phyloP scores from a whole-genome alignment of 2,113 vertebrate genomes.

The Myrmecobius fasciatus region DNA sequence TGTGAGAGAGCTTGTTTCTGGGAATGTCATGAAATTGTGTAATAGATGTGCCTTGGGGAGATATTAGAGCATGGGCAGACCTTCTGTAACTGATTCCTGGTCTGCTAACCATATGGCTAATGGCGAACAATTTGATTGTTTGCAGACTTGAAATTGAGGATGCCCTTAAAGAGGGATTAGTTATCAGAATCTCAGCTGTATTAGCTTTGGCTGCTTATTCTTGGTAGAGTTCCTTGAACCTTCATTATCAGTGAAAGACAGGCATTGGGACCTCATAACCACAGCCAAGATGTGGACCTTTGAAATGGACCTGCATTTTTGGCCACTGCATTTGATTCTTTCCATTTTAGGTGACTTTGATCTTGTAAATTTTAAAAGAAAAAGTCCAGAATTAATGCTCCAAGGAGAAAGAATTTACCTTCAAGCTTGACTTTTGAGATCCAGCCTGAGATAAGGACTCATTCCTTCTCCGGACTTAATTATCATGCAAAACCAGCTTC shows the following conservation, averaged over 20 bases:
- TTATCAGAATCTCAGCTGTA: background rate
- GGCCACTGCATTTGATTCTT: background rate
- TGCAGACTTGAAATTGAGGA: background rate
- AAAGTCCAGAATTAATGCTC: background rate
- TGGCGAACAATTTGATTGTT: background rate
- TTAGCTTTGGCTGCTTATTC: background rate
- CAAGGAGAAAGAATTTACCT: background rate
- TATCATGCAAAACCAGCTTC: background rate
- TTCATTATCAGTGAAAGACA: background rate
- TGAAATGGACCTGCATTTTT: background rate
- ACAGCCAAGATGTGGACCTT: background rate
- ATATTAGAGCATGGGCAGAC: background rate
- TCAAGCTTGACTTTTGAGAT: background rate
- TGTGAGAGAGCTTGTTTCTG: background rate
- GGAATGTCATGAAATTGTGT: background rate
- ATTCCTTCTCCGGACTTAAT: background rate
- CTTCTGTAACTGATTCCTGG: background rate
- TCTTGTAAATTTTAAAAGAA: background rate
- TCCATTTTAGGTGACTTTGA: background rate
- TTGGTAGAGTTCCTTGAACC: background rate
- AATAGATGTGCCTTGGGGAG: background rate
- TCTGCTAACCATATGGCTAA: background rate
- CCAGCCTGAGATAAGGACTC: background rate
- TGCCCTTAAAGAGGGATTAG: background rate
- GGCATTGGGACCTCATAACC: background rate